Evolutionary conservation across 2,113 vertebrate genomes (phyloP).

Genomic region (Verasper variegatus): DNA sequence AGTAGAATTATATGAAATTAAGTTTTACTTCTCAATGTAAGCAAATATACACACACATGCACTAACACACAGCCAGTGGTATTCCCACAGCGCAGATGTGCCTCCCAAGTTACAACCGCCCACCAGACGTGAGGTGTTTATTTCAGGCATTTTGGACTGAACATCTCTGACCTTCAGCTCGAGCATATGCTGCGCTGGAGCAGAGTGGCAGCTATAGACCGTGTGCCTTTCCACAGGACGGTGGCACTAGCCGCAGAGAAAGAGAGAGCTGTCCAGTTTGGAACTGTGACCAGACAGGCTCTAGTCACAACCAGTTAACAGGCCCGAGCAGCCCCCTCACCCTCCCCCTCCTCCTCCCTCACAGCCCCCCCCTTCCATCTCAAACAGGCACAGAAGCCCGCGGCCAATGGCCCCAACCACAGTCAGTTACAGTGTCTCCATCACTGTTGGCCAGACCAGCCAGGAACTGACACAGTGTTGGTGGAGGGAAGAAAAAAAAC

Average conservation of each 20-base stretch:
- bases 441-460: slow-evolving; percentile 73
- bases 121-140: slow-evolving; percentile 64
- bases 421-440: slow-evolving; percentile 73
- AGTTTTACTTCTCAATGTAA: slow-evolving; percentile 15
- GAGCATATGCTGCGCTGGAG: slow-evolving; percentile 80
- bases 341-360: background rate
- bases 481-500: slow-evolving; percentile 58
- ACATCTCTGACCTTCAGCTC: slow-evolving; percentile 80
- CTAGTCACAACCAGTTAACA: slow-evolving; percentile 80
- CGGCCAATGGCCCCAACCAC: slow-evolving; percentile 69
- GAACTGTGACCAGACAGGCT: slow-evolving; percentile 76
- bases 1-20: background rate
- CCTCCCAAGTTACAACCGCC: slow-evolving; percentile 37
- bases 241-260: slow-evolving; percentile 73
- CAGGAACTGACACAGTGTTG: slow-evolving; percentile 78
- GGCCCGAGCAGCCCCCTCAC: slow-evolving; percentile 61
- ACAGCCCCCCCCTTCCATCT: slow-evolving; percentile 15
- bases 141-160: slow-evolving; percentile 73
- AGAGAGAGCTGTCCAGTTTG: slow-evolving; percentile 77
- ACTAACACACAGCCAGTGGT: slow-evolving; percentile 4
- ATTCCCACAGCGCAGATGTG: slow-evolving; percentile 42
- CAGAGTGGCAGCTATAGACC: slow-evolving; percentile 58
- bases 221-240: slow-evolving; percentile 68
- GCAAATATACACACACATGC: background rate
- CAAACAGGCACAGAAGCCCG: slow-evolving; percentile 66